Base-by-base conservation (phyloP, 2,797 vertebrate species). In the Epinephelus malabaricus region DNA sequence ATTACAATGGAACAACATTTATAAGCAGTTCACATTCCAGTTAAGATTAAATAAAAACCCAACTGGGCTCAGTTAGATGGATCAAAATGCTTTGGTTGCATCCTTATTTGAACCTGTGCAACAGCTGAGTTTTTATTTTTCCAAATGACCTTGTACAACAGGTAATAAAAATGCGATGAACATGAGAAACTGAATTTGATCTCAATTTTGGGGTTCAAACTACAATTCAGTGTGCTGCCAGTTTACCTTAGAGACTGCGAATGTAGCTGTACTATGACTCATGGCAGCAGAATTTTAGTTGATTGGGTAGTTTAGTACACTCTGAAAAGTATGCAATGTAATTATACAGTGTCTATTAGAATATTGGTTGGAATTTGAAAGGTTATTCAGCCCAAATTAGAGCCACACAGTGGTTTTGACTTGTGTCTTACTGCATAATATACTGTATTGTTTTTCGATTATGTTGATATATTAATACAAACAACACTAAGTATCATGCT, bases 1-100 rank as follows among this genome's bases (percentile, higher is more conserved):
- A 27, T 51, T 59, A 53, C n/a, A 53, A 50, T 38, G 17, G 7
- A 25, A 64, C 4, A 0, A 34, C 18, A 64, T 80, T 51, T n/a
- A 18, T 65, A 75, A 60, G 27, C 25, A 54, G 27, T 40, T 76
- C 40, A 30, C 47, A 49, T 61, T 66, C 53, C 6, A 66, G 15
- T 14, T 38, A 23, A 30, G 19, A n/a, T 60, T 69, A 11, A 75
- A 53, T 60, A 62, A 46, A 51, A 51, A 72, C 21, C 10, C 13
- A 40, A 67, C 54, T 47, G n/a, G n/a, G 8, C 21, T 49, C 25
- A 27, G 40, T 49, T 8, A 67, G 23, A 67, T 10, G 1, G n/a
- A 61, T 67, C n/a, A 9, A 38, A 18, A 17, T 64, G n/a, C 25
- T 45, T 10, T 34, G 34, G 23, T 19, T 68, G 21, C 21, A 45